phyloP scores from a whole-genome alignment of 1,140 invertebrate genomes.

The Aphaenogaster ashmeadi region DNA sequence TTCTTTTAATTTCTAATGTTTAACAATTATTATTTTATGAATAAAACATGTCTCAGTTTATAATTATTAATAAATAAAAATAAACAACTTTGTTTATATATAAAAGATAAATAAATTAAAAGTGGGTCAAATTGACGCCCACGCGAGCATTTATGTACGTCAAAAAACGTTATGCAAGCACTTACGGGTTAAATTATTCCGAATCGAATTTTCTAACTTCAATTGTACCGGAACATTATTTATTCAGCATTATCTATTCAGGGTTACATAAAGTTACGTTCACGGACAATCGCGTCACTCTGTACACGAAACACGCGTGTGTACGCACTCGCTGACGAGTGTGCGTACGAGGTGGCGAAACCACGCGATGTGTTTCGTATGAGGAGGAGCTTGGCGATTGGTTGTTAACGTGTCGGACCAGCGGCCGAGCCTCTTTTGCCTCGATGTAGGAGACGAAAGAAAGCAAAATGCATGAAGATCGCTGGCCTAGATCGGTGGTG shows the following conservation, averaged over 20 bases:
- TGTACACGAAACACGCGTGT: neutral
- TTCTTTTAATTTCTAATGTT: no score
- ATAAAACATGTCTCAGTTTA: no score
- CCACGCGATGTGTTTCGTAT: conserved; percentile 70
- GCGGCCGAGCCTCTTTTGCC: conserved; percentile 69
- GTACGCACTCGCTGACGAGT: neutral
- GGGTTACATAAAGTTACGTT: neutral
- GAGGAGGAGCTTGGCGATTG: conserved; percentile 66
- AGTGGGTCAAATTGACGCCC: no score
- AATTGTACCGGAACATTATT: neutral
- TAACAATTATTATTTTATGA: no score
- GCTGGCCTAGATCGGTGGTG: conserved; percentile 53
- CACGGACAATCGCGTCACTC: neutral
- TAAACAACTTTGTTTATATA: no score
- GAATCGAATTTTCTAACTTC: neutral
- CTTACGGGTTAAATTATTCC: neutral
- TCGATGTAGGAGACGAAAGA: conserved; percentile 20
- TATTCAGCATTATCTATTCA: neutral
- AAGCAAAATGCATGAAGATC: conserved; percentile 42
- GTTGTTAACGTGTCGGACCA: conserved; percentile 69
- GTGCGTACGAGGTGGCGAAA: conserved; percentile 45
- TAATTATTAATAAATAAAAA: no score
- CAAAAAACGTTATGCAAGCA: no score
- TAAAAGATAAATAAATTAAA: no score
- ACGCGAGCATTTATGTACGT: no score